phyloP scores from a whole-genome alignment of 2,888 invertebrate genomes.

The Agrenia bidenticulata region DNA sequence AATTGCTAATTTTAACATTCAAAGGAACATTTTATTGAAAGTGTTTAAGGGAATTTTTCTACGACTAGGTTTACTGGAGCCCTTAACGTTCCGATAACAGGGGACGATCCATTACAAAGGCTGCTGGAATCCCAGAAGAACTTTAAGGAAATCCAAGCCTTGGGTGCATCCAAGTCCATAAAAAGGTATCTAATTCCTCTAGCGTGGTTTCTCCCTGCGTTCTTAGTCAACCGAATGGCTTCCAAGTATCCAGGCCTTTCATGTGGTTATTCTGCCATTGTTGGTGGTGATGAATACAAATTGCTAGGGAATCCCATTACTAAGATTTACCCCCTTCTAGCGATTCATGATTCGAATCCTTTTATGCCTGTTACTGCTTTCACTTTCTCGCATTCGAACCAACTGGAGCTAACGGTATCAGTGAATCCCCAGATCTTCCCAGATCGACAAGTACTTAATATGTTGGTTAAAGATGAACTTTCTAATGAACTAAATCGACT shows the following conservation, averaged over 20 bases:
- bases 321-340: slow-evolving; percentile 17
- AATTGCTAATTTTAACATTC: too few species aligned
- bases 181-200: slow-evolving; percentile 21
- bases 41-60: too few species aligned
- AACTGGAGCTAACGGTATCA: slow-evolving; percentile 26
- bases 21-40: too few species aligned
- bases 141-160: background rate
- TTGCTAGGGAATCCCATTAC: slow-evolving; percentile 11
- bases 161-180: slow-evolving; percentile 22
- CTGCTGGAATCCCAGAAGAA: slow-evolving; percentile 12
- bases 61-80: slow-evolving; percentile 17
- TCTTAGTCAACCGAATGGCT: background rate
- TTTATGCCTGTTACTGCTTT: slow-evolving; percentile 23
- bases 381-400: slow-evolving; percentile 31
- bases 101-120: slow-evolving; percentile 13
- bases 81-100: slow-evolving; percentile 15
- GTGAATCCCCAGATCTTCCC: slow-evolving; percentile 27
- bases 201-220: slow-evolving; percentile 13
- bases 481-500: background rate
- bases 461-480: slow-evolving; percentile 1
- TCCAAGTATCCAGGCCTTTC: slow-evolving; percentile 13
- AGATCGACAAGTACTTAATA: slow-evolving; percentile 12
- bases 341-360: slow-evolving; percentile 21
- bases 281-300: slow-evolving; percentile 23
- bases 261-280: slow-evolving; percentile 17